Evolutionary conservation across 2,797 vertebrate genomes (phyloP).

Genomic region (Sebastes hubbsi): DNA sequence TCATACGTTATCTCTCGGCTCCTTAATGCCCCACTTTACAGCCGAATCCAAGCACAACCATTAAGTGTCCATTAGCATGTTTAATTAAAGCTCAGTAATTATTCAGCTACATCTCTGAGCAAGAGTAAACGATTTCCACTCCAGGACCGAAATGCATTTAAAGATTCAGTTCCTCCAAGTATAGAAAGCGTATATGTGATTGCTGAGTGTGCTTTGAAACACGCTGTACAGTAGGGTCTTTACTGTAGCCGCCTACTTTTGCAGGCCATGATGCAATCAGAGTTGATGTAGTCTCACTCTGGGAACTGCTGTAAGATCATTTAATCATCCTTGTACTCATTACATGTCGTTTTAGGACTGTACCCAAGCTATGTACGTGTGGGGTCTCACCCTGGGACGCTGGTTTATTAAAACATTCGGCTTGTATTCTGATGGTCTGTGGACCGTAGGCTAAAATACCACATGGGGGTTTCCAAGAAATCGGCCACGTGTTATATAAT

Average conservation of each 20-base stretch:
- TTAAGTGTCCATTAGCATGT: conserved; percentile 48
- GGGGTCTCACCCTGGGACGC: background rate
- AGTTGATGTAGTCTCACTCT: conserved; percentile 1
- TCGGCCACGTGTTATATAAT: background rate
- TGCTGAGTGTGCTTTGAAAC: background rate
- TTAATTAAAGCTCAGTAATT: conserved; percentile 58
- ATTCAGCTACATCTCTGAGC: conserved; percentile 27
- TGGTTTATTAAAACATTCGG: background rate
- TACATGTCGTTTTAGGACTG: background rate
- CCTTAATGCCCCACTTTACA: background rate
- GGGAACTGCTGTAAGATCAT: conserved; percentile 25
- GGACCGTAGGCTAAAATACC: background rate
- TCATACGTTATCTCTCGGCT: background rate
- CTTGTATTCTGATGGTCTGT: background rate
- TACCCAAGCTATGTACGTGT: background rate
- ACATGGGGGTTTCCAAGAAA: background rate
- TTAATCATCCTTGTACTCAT: background rate
- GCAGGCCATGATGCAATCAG: background rate
- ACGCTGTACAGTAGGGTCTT: background rate
- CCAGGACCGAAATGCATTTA: conserved; percentile 15
- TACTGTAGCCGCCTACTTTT: background rate
- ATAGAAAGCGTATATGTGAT: background rate
- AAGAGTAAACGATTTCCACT: conserved; percentile 13
- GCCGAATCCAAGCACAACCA: conserved; percentile 7
- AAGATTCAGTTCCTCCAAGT: background rate